Base-by-base conservation (phyloP, 1,140 invertebrate species). In the Sycophaga agraensis region DNA sequence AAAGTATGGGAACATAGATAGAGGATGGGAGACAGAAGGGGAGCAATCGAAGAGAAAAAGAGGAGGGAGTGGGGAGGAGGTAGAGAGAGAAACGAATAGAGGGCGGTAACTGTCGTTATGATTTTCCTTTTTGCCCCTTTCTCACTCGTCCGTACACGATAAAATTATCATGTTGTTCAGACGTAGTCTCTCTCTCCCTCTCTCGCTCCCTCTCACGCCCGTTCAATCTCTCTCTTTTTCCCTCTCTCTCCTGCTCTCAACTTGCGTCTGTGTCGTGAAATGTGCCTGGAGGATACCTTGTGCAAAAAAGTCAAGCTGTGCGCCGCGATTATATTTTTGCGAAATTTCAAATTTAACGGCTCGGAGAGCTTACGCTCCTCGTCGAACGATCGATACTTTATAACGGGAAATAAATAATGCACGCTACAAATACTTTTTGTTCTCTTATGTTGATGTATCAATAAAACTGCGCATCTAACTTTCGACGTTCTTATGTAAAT, bases 301-400 rank as follows among this genome's bases (percentile, higher is more conserved):
- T n/a, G n/a, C n/a, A n/a, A n/a, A n/a, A n/a, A n/a, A n/a, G n/a
- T n/a, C n/a, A n/a, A n/a, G n/a, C n/a, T n/a, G n/a, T n/a, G n/a
- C n/a, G n/a, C n/a, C n/a, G n/a, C n/a, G n/a, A n/a, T n/a, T n/a
- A n/a, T n/a, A n/a, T n/a, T n/a, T n/a, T n/a, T n/a, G n/a, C 53
- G 39, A 55, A 55, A 55, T 43, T 55, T 43, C 53, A 51, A 51
- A 51, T 51, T 51, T 37, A 51, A 54, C 50, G 50, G 37, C 50
- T 40, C 21, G 37, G 14, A 17, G 12, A 37, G 49, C 34, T 51
- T 51, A 11, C 14, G 4, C 19, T 37, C 31, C 46, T 49, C 26
- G 6, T 17, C 12, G n/a, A 16, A 3, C 46, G 26, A 49, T 49
- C 46, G 26, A 34, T 49, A 49, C n/a, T 49, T n/a, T 31, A 19